Base-by-base conservation (phyloP, 2,888 invertebrate species). In the Eurytoma californica region DNA sequence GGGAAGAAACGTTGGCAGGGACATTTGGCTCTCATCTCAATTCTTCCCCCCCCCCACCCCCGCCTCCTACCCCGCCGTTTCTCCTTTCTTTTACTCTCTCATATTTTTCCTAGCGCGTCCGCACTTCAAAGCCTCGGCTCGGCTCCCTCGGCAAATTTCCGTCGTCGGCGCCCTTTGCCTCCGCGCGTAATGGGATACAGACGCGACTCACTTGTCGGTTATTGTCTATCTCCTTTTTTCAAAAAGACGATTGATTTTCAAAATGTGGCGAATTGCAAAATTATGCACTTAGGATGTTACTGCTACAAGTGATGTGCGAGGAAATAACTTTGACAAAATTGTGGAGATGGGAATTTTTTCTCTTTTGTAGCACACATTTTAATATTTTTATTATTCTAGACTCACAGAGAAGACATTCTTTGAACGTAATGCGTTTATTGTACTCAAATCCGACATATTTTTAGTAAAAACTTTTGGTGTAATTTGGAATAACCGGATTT, bases 221-320 rank as follows among this genome's bases (percentile, higher is more conserved):
- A 60, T 66, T 58, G 39, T 65, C 39, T 55, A 60, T 66, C 74
- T 65, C 61, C 69, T 79, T 77, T 80, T 83, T 83, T 81, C 78
- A 69, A 82, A 84, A 85, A 84, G n/a, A 63, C 7, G 9, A 39
- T 39, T 39, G 39, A 39, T 39, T 39, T 5, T 39, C 5, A 39
- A 39, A 39, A 39, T 39, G 39, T 39, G 39, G 9, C 39, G 39
- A 39, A 9, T 9, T 39, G 39, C 9, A 9, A 39, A 39, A 39
- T 39, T 7, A 9, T 0, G 39, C 39, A 39, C 9, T 39, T 39
- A 7, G 9, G 39, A 39, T 39, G 7, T 39, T 39, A 39, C 9
- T 9, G 39, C 39, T 7, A 5, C 39, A 9, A 9, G 9, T 9
- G 39, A 30, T 30, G 3, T 39, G 39, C 9, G 39, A 39, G 9